These are phyloP conservation scores for Brenthis ino DNA, from an alignment of 2,888 invertebrate species.

Conservation along the genomic window DNA sequence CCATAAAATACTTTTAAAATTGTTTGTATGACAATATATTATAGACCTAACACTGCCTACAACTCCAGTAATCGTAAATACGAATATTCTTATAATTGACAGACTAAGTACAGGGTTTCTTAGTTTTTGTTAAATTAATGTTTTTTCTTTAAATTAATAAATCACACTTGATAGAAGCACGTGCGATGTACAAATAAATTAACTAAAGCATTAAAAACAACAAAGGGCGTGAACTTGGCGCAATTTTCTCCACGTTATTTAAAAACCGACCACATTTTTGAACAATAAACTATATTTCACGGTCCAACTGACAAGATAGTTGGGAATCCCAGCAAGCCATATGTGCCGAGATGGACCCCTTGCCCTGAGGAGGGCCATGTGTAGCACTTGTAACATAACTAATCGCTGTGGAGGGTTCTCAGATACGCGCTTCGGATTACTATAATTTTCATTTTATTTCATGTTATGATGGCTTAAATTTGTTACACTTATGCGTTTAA, in stretches of 20 bases:
- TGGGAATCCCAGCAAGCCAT: constrained; percentile 67
- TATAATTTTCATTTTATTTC: constrained; percentile 38
- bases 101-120: too few relatives aligned
- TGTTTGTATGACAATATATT: too few relatives aligned
- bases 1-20: too few relatives aligned
- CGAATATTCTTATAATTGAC: too few relatives aligned
- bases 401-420: constrained; percentile 57
- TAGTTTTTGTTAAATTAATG: too few relatives aligned
- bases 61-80: too few relatives aligned
- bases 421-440: constrained; percentile 35
- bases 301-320: constrained; percentile 62
- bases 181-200: too few relatives aligned
- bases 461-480: constrained; percentile 21
- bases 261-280: constrained; percentile 26
- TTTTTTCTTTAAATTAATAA: too few relatives aligned
- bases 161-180: too few relatives aligned
- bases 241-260: constrained; percentile 1
- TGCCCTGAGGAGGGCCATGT: constrained; percentile 56
- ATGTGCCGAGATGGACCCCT: constrained; percentile 53
- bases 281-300: constrained; percentile 57
- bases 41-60: too few relatives aligned
- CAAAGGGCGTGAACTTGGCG: constrained; percentile 3
- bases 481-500: constrained; percentile 12
- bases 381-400: constrained; percentile 73
- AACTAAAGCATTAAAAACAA: too few relatives aligned